Base-by-base conservation (phyloP, 2,113 vertebrate genomes). In the Neodon shergylaensis region DNA sequence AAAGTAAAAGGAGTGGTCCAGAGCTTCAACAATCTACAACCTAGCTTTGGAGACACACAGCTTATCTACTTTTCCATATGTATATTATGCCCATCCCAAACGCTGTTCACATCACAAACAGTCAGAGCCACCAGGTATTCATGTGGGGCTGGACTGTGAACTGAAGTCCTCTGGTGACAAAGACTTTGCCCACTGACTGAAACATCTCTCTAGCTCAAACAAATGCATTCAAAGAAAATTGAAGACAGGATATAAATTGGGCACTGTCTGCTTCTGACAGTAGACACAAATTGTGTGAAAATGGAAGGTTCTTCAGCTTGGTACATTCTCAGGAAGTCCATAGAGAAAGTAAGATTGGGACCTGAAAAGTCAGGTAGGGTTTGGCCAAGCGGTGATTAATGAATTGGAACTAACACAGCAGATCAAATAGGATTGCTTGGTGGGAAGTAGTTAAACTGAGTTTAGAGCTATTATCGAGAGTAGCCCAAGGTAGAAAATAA, bases 301-400 rank as follows among this genome's bases (percentile, higher is more conserved):
- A 94, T 36, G 31, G 22, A 24, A 88, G n/a, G n/a, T 93, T 84
- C n/a, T 66, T 66, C 70, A 92, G 77, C 3, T 61, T 95, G 24
- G 2, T 77, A 92, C 31, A 78, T 58, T 92, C 26, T 70, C 33
- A 87, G 33, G 86, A 95, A 83, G 49, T 92, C 92, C 54, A 44
- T 1, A 54, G 24, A 93, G 49, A 94, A 93, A 68, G 49, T 74
- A 93, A 93, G 54, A 76, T 73, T 39, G 47, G 74, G n/a, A 95
- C 42, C 66, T 86, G 85, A 78, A 92, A 90, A 96, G 85, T 82
- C 77, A 94, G 58, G 76, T 95, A 95, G 66, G 61, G 82, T 91
- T 65, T 94, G 66, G 44, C 39, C 36, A 77, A n/a, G 84, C 31
- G 52, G 52, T 89, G n/a, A 91, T 61, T 77, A 81, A 1, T 73